Evolutionary conservation across 2,888 invertebrate species (phyloP).

Genomic region (Drosophila multiciliata): DNA sequence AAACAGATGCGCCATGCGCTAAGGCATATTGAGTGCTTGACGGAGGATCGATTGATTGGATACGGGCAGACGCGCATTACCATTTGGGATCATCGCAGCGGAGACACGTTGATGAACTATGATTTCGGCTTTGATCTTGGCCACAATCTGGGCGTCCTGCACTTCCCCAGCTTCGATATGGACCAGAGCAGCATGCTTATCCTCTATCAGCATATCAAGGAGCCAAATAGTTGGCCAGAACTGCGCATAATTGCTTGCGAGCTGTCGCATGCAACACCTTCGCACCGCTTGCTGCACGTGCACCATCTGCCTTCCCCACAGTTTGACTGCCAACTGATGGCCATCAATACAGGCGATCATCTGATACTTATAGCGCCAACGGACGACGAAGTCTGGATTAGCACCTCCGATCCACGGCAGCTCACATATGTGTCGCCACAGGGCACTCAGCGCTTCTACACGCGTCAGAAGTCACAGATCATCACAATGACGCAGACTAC

Average conservation of each 20-base stretch:
- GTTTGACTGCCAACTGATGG: slow-evolving; percentile 68
- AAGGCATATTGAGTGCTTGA: slow-evolving; percentile 80
- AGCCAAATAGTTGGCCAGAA: slow-evolving; percentile 55
- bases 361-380: slow-evolving; percentile 71
- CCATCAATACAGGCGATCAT: slow-evolving; percentile 81
- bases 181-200: slow-evolving; percentile 79
- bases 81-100: slow-evolving; percentile 84
- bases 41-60: slow-evolving; percentile 83
- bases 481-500: slow-evolving; percentile 73
- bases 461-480: slow-evolving; percentile 78
- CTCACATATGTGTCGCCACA: slow-evolving; percentile 72
- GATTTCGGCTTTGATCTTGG: slow-evolving; percentile 82
- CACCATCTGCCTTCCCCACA: slow-evolving; percentile 75
- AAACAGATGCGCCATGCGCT: slow-evolving; percentile 82
- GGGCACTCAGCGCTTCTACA: slow-evolving; percentile 74
- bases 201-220: slow-evolving; percentile 69
- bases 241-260: slow-evolving; percentile 81
- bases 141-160: slow-evolving; percentile 79
- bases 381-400: slow-evolving; percentile 83
- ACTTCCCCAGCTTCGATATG: slow-evolving; percentile 80
- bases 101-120: slow-evolving; percentile 83
- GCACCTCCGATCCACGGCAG: slow-evolving; percentile 75
- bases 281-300: slow-evolving; percentile 78
- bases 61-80: slow-evolving; percentile 83
- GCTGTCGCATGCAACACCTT: slow-evolving; percentile 78